Evolutionary conservation across 2,113 vertebrate species (phyloP).

Genomic region (Trachemys scripta): DNA sequence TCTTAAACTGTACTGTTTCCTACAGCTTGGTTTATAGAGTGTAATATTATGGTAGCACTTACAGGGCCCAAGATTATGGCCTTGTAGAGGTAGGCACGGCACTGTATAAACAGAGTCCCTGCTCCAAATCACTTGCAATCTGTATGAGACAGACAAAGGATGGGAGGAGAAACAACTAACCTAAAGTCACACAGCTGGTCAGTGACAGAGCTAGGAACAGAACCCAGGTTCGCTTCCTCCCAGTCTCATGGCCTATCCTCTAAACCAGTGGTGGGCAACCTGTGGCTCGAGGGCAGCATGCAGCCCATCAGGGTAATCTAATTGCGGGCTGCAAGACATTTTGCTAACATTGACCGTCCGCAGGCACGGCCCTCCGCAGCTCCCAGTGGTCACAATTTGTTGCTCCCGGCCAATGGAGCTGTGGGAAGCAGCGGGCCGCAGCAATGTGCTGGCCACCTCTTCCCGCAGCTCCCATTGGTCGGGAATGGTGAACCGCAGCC

Average conservation of each 20-base stretch:
- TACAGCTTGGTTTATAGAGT: background rate
- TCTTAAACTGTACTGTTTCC: background rate
- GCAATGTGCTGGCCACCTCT: no score
- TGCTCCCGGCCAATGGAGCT: no score
- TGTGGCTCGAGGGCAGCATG: no score
- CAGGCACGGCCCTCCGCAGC: no score
- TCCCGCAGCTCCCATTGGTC: no score
- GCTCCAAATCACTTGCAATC: background rate
- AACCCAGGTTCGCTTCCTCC: background rate
- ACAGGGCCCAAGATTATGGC: background rate
- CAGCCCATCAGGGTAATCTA: no score
- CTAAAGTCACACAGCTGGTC: background rate
- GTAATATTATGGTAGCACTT: background rate
- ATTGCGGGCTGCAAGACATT: no score
- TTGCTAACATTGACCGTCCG: no score
- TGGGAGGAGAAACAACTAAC: background rate
- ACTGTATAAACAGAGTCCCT: background rate
- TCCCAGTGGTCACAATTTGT: no score
- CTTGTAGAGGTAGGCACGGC: accelerated
- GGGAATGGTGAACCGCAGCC: no score
- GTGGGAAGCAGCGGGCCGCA: no score
- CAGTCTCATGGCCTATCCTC: background rate
- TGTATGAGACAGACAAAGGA: background rate
- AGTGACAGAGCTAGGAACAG: background rate
- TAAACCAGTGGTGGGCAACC: background rate